Evolutionary conservation across 2,113 vertebrate genomes (phyloP), one percentile per base, ranked within the genome.

Genomic region (Sisor rabdophorus): DNA sequence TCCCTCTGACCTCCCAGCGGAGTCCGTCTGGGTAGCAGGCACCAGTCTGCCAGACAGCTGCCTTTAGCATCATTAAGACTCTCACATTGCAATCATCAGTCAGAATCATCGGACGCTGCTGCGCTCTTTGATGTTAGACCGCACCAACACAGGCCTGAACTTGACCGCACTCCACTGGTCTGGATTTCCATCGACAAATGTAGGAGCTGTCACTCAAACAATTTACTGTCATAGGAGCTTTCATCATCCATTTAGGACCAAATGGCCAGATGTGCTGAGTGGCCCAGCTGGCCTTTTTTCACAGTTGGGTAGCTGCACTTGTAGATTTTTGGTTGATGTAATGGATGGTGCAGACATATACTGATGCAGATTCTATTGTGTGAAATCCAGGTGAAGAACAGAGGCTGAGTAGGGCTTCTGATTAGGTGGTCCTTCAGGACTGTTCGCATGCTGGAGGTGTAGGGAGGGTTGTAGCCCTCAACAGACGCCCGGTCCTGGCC

Each of bases 41-140:
- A 67, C 70, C 72, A 79, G 60, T 64, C 74, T 67, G 53, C 63
- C 69, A 75, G 75, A 80, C 80, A 78, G 78, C 79, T 84, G 80
- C 76, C 80, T 75, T 74, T 36, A 82, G 61, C 80, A 78, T 81
- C 75, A 69, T 71, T 59, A 61, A 65, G 75, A 50, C 53, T 59
- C 59, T 64, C 75, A 53, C 48, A 19, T 69, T 55, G 67, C 71
- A 75, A 71, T 54, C 79, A 76, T 72, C 65, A 75, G 79, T 70
- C 69, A 48, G 59, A 72, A 59, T 50, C 12, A 40, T 10, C 11
- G 28, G 55, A 19, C 55, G 56, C 76, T 20, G 71, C 76, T 70
- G 76, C 55, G 2, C 50, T 63, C 71, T 80, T 74, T 63, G 64
- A 78, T 76, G 78, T 58, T 76, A 80, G 74, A 13, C 69, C 32